A percentile compares a stretch with the other conserved stretches of the same genome.
These are phyloP conservation scores for Mythimna pallens DNA, from an alignment of 2,888 invertebrate genomes.

Conservation along the genomic window DNA sequence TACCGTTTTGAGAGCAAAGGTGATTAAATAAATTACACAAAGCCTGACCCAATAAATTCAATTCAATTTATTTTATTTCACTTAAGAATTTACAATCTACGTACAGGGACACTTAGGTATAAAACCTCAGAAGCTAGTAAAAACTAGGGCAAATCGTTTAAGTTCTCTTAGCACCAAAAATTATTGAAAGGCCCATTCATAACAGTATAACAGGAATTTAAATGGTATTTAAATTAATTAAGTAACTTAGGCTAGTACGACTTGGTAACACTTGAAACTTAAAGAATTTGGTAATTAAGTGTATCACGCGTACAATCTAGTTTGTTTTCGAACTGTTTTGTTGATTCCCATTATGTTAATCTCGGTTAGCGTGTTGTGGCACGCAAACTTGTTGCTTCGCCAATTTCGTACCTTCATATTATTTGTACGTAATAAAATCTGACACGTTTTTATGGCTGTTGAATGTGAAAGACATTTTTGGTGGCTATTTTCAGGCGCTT, in stretches of 20 bases:
- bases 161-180: constrained; percentile 14
- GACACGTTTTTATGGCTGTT: constrained; percentile 40
- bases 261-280: constrained; percentile 43
- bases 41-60: too few species aligned
- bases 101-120: too few species aligned
- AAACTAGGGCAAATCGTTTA: constrained; percentile 10
- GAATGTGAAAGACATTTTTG: background rate
- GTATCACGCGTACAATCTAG: constrained; percentile 68
- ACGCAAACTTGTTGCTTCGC: constrained; percentile 88
- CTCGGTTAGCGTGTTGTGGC: constrained; percentile 66
- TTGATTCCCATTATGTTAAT: constrained; percentile 82
- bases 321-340: constrained; percentile 75
- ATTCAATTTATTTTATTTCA: too few species aligned
- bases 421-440: constrained; percentile 53
- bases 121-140: too few species aligned
- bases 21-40: too few species aligned
- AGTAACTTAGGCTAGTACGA: background rate
- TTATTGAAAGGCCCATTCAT: constrained; percentile 22
- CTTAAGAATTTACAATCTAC: too few species aligned
- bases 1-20: too few species aligned
- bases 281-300: constrained; percentile 63
- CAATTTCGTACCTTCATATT: constrained; percentile 63
- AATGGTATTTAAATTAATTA: constrained; percentile 15
- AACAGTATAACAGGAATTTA: constrained; percentile 31
- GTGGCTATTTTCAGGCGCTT: background rate